These are phyloP conservation scores for Macrotrachela quadricornifera DNA, from an alignment of 1,140 invertebrate genomes.

Conservation along the genomic window DNA sequence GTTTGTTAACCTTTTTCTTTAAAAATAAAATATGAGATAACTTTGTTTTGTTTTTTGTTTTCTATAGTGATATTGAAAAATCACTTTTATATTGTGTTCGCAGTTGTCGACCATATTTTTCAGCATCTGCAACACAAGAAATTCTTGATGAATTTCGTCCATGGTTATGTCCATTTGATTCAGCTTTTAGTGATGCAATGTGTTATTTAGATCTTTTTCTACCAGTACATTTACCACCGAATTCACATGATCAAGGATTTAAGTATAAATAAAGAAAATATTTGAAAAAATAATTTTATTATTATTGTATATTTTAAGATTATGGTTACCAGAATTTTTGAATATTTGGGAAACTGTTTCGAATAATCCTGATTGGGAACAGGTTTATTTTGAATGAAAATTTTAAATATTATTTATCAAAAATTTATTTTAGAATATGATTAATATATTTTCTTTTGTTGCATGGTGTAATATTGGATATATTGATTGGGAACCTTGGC, in stretches of 20 bases:
- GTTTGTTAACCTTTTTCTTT: constrained; percentile 22
- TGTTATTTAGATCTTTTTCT: constrained; percentile 49
- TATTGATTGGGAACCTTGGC: constrained; percentile 62
- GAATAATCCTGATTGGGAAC: constrained; percentile 46
- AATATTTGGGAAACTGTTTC: constrained; percentile 50
- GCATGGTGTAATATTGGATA: constrained; percentile 53
- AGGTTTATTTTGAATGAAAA: constrained; percentile 33
- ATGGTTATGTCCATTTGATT: constrained; percentile 44
- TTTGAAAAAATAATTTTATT: not conserved
- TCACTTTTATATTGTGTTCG: not conserved
- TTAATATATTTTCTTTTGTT: constrained; percentile 48
- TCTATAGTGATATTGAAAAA: not conserved
- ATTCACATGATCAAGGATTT: constrained; percentile 23
- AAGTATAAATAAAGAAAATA: not conserved
- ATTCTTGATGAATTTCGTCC: constrained; percentile 63
- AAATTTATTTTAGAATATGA: constrained; percentile 38
- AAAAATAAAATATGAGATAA: not conserved
- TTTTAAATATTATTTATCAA: constrained; percentile 6
- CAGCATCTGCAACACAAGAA: constrained; percentile 51
- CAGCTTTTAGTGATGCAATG: constrained; percentile 38
- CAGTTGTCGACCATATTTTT: constrained; percentile 42
- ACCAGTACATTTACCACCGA: constrained; percentile 43
- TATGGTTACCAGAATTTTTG: constrained; percentile 68
- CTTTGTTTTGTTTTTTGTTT: constrained; percentile 9
- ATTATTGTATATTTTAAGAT: constrained; percentile 12